Evolutionary conservation across 1,140 invertebrate genomes (phyloP).

Genomic region (Agraylea sexmaculata): DNA sequence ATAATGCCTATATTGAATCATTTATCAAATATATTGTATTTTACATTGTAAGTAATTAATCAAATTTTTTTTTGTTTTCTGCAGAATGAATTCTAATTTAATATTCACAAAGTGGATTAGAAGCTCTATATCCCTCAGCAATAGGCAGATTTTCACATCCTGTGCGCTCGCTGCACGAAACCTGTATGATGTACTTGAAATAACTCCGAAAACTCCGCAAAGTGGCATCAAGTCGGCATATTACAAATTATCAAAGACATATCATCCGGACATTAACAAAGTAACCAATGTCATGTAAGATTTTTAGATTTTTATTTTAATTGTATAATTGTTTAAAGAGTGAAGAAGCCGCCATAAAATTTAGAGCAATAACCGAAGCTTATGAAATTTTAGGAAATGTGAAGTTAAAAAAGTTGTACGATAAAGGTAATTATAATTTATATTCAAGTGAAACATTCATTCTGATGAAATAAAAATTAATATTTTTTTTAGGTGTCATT

Average conservation of each 20-base stretch:
- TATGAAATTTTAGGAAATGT: slow-evolving; percentile 79
- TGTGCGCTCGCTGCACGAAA: too few species aligned
- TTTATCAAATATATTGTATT: too few species aligned
- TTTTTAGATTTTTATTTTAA: slow-evolving; percentile 1
- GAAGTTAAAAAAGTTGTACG: slow-evolving; percentile 62
- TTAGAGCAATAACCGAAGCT: slow-evolving; percentile 67
- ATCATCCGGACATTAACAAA: slow-evolving; percentile 78
- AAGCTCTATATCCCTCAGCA: too few species aligned
- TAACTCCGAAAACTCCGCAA: slow-evolving; percentile 60
- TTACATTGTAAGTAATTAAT: too few species aligned
- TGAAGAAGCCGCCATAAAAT: slow-evolving; percentile 51
- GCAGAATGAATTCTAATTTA: too few species aligned
- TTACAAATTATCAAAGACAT: slow-evolving; percentile 72
- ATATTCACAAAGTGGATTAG: too few species aligned
- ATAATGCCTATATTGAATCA: too few species aligned
- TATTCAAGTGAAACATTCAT: slow-evolving; percentile 3
- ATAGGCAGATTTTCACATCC: too few species aligned
- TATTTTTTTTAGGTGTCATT: slow-evolving; percentile 26
- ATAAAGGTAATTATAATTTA: slow-evolving; percentile 45
- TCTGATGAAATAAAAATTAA: too few species aligned
- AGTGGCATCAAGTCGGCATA: slow-evolving; percentile 80
- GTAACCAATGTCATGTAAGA: slow-evolving; percentile 27
- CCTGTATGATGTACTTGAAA: slow-evolving; percentile 69
- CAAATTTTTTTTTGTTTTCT: too few species aligned
- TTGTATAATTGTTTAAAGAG: slow-evolving; percentile 25